Evolutionary conservation across 2,113 vertebrate genomes (phyloP).

Genomic region (Diphyllodes magnificus): DNA sequence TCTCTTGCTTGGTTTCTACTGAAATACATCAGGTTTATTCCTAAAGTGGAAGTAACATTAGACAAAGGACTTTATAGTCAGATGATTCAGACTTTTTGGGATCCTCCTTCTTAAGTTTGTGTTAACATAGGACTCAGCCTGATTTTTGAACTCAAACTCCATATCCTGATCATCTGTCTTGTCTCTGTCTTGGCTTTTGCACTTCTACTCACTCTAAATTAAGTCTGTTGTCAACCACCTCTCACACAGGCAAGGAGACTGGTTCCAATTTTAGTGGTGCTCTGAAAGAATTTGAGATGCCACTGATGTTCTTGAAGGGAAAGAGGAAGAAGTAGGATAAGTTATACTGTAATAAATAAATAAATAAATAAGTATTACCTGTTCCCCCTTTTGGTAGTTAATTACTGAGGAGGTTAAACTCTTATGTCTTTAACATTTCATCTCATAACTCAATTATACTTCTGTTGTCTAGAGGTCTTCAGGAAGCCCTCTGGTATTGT

Average conservation of each 20-base stretch:
- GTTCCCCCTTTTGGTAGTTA: neutral
- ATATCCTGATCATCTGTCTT: neutral
- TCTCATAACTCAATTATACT: neutral
- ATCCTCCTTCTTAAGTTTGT: neutral
- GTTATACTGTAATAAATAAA: neutral
- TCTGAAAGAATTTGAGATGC: neutral
- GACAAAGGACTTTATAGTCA: neutral
- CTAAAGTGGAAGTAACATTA: neutral
- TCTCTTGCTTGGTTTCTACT: neutral
- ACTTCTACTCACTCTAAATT: neutral
- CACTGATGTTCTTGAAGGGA: neutral
- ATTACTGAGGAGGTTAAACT: neutral
- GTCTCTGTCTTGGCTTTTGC: neutral
- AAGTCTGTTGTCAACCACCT: neutral
- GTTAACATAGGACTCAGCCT: neutral
- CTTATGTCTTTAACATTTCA: neutral
- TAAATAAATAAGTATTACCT: neutral
- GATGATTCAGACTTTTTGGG: neutral
- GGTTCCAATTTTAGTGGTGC: neutral
- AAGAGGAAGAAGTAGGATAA: neutral
- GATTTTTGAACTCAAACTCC: neutral
- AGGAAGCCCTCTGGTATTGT: neutral
- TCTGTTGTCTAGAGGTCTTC: neutral
- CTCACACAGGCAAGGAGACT: neutral
- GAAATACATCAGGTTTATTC: neutral